Evolutionary conservation across 2,888 invertebrate species (phyloP).

Genomic region (Taenaris catops): DNA sequence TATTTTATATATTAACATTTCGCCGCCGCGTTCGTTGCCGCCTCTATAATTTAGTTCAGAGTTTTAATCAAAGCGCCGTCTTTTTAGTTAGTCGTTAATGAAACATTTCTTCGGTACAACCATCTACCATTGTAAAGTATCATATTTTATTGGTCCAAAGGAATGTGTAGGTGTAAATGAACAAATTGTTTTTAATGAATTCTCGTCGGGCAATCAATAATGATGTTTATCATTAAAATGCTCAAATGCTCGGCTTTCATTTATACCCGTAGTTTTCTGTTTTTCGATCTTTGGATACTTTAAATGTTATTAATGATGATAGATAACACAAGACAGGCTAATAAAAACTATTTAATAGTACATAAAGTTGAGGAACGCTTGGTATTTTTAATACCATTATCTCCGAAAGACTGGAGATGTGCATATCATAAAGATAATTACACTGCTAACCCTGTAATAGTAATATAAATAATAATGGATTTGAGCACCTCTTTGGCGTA

Average conservation of each 20-base stretch:
- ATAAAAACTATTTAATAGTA: conserved; percentile 6
- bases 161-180: conserved; percentile 12
- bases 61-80: conserved; percentile 8
- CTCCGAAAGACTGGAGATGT: too few relatives aligned
- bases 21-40: too few relatives aligned
- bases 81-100: conserved; percentile 10
- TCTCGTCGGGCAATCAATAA: conserved; percentile 6
- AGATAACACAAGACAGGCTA: conserved; percentile 3
- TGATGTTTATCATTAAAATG: conserved; percentile 6
- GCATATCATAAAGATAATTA: too few relatives aligned
- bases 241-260: conserved; percentile 8
- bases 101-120: conserved; percentile 12
- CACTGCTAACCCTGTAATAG: too few relatives aligned
- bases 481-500: too few relatives aligned
- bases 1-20: too few relatives aligned
- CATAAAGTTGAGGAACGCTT: too few relatives aligned
- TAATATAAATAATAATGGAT: too few relatives aligned
- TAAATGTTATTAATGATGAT: conserved; percentile 6
- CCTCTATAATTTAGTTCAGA: too few relatives aligned
- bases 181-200: conserved; percentile 11
- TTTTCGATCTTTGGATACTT: background rate
- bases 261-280: conserved; percentile 11
- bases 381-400: too few relatives aligned
- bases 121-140: conserved; percentile 7
- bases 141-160: conserved; percentile 2